Evolutionary conservation across 1,140 invertebrate species (phyloP).

Genomic region (Hypsibius dujardini): DNA sequence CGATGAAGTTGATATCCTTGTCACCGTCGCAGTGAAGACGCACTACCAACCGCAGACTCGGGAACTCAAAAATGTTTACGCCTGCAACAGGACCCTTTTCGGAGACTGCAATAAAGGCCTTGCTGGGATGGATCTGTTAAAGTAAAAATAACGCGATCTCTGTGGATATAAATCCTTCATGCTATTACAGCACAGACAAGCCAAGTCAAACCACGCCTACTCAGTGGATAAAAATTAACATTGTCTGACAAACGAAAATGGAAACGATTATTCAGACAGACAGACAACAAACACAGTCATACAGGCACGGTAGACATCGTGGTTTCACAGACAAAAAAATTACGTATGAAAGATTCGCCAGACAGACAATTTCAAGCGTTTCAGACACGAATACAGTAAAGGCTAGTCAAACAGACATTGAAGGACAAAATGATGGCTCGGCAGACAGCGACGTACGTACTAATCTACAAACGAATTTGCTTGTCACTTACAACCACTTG

Average conservation of each 20-base stretch:
- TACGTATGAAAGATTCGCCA: not conserved
- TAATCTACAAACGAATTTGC: too few species aligned
- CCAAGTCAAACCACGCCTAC: too few species aligned
- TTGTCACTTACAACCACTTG: not conserved
- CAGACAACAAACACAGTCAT: too few species aligned
- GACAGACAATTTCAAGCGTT: not conserved
- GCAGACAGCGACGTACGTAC: too few species aligned
- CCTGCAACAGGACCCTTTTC: not conserved
- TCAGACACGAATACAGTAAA: not conserved
- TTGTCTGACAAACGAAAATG: too few species aligned
- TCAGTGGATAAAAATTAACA: too few species aligned
- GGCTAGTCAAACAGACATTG: too few species aligned
- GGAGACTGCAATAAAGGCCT: not conserved
- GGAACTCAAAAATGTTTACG: not conserved
- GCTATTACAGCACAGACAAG: not conserved
- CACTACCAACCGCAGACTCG: not conserved
- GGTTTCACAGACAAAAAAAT: not conserved
- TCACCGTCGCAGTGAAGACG: constrained; percentile 1
- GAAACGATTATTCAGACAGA: too few species aligned
- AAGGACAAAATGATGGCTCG: too few species aligned
- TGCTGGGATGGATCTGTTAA: not conserved
- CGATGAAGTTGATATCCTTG: not conserved
- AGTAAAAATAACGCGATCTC: not conserved
- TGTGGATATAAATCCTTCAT: not conserved
- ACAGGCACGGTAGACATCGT: too few species aligned